phyloP scores from a whole-genome alignment of 2,797 vertebrate species.

The Hippopotamyrus pictus region DNA sequence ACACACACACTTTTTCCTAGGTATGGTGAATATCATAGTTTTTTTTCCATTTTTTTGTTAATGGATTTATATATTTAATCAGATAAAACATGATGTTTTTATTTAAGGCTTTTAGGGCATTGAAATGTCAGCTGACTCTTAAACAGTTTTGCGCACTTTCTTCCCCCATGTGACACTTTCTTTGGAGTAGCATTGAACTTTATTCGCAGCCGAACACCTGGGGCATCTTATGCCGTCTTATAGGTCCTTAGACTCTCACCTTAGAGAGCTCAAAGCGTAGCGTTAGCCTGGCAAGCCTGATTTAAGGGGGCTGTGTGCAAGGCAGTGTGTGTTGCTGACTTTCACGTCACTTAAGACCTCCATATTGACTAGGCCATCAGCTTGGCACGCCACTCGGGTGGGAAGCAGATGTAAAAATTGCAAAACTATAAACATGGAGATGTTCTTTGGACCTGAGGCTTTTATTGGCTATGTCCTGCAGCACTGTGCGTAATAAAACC shows the following conservation, averaged over 20 bases:
- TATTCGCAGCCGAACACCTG: neutral
- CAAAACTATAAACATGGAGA: neutral
- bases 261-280: neutral
- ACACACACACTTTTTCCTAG: conserved; percentile 41
- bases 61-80: conserved; percentile 47
- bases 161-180: neutral
- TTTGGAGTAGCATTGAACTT: neutral
- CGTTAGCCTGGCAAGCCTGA: neutral
- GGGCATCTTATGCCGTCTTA: neutral
- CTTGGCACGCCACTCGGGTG: neutral
- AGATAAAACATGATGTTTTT: conserved; percentile 50
- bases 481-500: neutral
- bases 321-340: neutral
- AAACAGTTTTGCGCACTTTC: neutral
- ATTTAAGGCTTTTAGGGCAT: conserved; percentile 40
- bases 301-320: neutral
- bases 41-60: conserved; percentile 39
- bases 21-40: conserved; percentile 46
- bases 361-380: neutral
- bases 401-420: neutral
- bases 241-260: neutral
- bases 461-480: neutral
- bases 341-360: neutral
- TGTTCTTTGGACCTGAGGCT: neutral
- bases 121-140: conserved; percentile 16